Evolutionary conservation across 1,140 invertebrate species (phyloP), one percentile per base, ranked within the genome.

Genomic region (Pogonomyrmex barbatus): DNA sequence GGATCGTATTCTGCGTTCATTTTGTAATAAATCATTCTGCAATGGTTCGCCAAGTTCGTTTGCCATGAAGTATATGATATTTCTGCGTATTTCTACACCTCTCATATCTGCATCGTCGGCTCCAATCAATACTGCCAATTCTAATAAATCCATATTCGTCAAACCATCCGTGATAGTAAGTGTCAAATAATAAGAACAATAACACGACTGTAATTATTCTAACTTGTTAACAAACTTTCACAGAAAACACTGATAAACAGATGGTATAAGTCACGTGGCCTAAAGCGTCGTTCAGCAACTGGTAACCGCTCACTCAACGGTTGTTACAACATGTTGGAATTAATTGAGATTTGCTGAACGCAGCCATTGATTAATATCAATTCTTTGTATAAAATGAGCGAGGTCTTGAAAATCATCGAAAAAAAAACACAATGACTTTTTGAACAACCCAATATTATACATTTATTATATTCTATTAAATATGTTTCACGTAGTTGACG

Each of bases 241-340:
- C 12, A 63, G 3, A 63, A 4, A 36, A 39, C 33, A 39, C 14
- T 62, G 33, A 8, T 12, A 30, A 63, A 63, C 33, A 63, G 14
- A 68, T 47, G 67, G n/a, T 68, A 67, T 52, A 56, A 56, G 54
- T 56, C 54, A 67, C 63, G n/a, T 56, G 54, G 24, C n/a, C 5
- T 56, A 56, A 8, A 54, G 52, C 14, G 52, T 4, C 56, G 56
- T 60, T 60, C 56, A 60, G 56, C n/a, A 60, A 30, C 30, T 30
- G 24, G 56, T 30, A 60, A 60, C n/a, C 42, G 67, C 67, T 68
- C 24, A 68, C 42, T 68, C 67, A 68, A 68, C 67, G 4, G 10
- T 68, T 45, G 36, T 42, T 42, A 17, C 39, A 67, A 67, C 63
- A 12, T 54, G 47, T 71, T 71, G 30, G 36, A n/a, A 71, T 24